Percentiles rank a stretch among this genome's conserved stretches.
Evolutionary conservation across 2,797 vertebrate genomes (phyloP).

Genomic region (Novumbra hubbsi): DNA sequence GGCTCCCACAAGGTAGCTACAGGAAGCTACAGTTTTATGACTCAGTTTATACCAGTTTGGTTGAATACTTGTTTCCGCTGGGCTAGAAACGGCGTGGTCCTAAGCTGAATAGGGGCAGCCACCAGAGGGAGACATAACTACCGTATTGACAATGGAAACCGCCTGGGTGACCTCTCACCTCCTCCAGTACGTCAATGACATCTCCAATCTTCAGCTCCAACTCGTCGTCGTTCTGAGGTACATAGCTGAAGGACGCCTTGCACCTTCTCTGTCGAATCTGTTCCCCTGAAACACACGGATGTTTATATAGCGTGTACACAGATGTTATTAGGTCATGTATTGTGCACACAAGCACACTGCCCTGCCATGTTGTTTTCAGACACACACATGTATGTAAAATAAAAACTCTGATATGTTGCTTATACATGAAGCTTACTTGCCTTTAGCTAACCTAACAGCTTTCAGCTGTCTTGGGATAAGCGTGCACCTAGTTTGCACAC

Average conservation of each 20-base stretch:
- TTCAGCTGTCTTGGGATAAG: no score
- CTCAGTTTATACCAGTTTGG: no score
- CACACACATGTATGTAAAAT: not conserved
- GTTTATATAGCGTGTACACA: no score
- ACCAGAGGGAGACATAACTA: not conserved
- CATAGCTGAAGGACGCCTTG: slow-evolving; percentile 95
- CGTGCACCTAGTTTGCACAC: no score
- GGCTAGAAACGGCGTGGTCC: no score
- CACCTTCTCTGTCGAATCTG: slow-evolving; percentile 88
- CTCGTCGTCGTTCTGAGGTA: slow-evolving; percentile 96
- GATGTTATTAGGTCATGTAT: not conserved
- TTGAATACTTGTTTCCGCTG: no score
- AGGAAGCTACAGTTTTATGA: no score
- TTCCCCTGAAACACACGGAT: slow-evolving; percentile 72
- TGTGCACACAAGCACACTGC: not conserved
- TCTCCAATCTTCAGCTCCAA: slow-evolving; percentile 95
- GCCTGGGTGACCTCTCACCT: slow-evolving; percentile 70
- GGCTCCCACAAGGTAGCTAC: not conserved
- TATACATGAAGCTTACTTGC: no score
- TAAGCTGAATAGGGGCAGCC: not conserved
- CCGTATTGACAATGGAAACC: not conserved
- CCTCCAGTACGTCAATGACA: slow-evolving; percentile 90
- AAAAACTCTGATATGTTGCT: no score
- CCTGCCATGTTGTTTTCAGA: not conserved
- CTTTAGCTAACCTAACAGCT: no score